Percentiles rank a stretch among this genome's conserved stretches.
Conservation (phyloP, 2,797 vertebrate genomes). For the Esox lucius region DNA sequence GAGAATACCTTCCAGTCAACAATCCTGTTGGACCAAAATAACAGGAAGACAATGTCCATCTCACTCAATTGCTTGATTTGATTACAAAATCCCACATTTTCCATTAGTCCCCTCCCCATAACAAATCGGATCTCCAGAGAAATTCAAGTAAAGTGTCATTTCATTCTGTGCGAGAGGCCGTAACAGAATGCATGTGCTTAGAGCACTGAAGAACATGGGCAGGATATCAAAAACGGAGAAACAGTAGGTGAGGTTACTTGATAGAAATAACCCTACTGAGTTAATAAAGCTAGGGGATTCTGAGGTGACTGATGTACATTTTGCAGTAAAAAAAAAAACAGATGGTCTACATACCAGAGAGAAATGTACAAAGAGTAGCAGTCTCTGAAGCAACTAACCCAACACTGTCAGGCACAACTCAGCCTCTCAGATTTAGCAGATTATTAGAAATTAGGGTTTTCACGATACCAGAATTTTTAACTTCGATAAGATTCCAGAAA, state of each 20-base stretch:
- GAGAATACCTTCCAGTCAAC: not conserved
- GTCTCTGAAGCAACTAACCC: too few relatives aligned
- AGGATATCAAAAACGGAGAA: not conserved
- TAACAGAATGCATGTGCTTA: not conserved
- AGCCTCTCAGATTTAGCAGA: too few relatives aligned
- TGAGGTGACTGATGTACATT: too few relatives aligned
- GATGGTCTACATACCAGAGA: too few relatives aligned
- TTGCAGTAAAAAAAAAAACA: too few relatives aligned
- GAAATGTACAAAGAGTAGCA: too few relatives aligned
- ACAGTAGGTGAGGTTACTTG: too few relatives aligned
- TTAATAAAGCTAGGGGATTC: not conserved
- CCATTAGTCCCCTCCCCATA: not conserved
- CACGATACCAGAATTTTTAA: too few relatives aligned
- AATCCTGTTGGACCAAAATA: not conserved
- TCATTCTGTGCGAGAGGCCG: not conserved
- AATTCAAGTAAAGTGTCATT: not conserved
- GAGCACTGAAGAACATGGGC: not conserved
- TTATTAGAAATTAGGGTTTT: too few relatives aligned
- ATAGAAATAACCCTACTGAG: not conserved
- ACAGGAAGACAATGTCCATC: not conserved
- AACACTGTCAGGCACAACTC: too few relatives aligned
- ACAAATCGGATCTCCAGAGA: not conserved
- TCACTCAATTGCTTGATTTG: not conserved
- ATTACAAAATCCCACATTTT: not conserved
- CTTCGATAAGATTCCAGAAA: too few relatives aligned